Base-by-base conservation (phyloP, 2,888 invertebrate genomes). In the Eurytoma californica region DNA sequence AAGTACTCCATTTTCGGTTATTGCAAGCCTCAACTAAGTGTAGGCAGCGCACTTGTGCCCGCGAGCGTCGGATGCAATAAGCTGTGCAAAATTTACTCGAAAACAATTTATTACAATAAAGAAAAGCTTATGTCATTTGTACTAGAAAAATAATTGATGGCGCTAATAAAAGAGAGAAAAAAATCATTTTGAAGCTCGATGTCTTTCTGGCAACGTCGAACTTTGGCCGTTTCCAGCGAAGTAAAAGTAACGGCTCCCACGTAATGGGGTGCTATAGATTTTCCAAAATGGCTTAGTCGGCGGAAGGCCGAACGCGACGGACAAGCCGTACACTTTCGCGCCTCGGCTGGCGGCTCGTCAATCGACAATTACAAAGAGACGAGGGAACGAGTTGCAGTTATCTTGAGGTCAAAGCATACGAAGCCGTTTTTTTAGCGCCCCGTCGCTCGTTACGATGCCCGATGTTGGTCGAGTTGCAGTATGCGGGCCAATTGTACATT, bases 251-350 rank as follows among this genome's bases (percentile, higher is more conserved):
- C 12, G 49, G 14, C 55, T n/a, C 16, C 2, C 13, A 13, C 49
- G 66, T 18, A 66, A 66, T 39, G 39, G 39, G 39, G 53, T 53
- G 13, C 13, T 47, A 49, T 57, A 66, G 65, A n/a, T 74, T 57
- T 74, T 72, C 53, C 57, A 66, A 72, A 74, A 74, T 49, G 47
- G 73, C 73, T 74, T 74, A 74, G 49, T 74, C 66, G 73, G 28
- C 73, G 58, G 65, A 66, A 57, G 55, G 28, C 24, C 57, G 39
- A 14, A 7, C 24, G 14, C 4, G 30, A 18, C 49, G 51, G 60
- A 53, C 47, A 30, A 63, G n/a, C 39, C 63, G 63, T 13, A 63
- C 47, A 63, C 39, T 47, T 18, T n/a, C 63, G 47, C 53, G 53
- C 39, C 39, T 39, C 39, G 5, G 68, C 12, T 14, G n/a, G 39